A percentile compares a stretch with the other conserved stretches of the same genome.
phyloP scores from a whole-genome alignment of 1,140 invertebrate genomes.

The Pogonus chalceus region DNA sequence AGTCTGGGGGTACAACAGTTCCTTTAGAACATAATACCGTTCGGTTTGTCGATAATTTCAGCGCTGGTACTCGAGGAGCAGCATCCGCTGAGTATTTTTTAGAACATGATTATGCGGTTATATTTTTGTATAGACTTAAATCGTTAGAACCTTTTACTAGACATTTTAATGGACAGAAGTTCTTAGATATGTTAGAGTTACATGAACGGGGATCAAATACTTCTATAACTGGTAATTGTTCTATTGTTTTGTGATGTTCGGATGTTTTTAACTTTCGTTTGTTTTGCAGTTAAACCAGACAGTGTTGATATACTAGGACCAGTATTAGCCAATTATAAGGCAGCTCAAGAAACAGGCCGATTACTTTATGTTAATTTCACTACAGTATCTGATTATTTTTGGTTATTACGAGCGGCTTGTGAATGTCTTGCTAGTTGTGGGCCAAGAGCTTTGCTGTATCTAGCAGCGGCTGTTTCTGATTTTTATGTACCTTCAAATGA shows the following conservation, averaged over 20 bases:
- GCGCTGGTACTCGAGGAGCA: constrained; percentile 87
- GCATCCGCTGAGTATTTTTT: constrained; percentile 94
- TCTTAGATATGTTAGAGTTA: constrained; percentile 72
- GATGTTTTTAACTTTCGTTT: constrained; percentile 12
- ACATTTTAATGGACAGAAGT: constrained; percentile 67
- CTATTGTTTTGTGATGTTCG: too few species aligned
- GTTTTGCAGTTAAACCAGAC: constrained; percentile 53
- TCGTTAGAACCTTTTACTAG: constrained; percentile 83
- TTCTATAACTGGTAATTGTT: constrained; percentile 48
- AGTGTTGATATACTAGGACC: constrained; percentile 56
- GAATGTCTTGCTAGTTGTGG: constrained; percentile 59
- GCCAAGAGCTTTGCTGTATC: constrained; percentile 69
- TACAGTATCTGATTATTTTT: constrained; percentile 86
- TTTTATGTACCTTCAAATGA: constrained; percentile 92
- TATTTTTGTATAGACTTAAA: constrained; percentile 70
- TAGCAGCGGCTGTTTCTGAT: constrained; percentile 97
- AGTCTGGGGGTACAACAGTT: constrained; percentile 94
- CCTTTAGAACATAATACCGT: constrained; percentile 95
- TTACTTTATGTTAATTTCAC: constrained; percentile 72
- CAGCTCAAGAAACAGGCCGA: constrained; percentile 49
- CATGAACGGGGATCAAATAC: constrained; percentile 48
- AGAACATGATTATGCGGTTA: constrained; percentile 64
- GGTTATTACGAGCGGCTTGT: constrained; percentile 73
- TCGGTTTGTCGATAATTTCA: constrained; percentile 97
- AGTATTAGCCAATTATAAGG: constrained; percentile 61